Conservation (phyloP, 2,888 invertebrate genomes). For the Neoitamus cyanurus region DNA sequence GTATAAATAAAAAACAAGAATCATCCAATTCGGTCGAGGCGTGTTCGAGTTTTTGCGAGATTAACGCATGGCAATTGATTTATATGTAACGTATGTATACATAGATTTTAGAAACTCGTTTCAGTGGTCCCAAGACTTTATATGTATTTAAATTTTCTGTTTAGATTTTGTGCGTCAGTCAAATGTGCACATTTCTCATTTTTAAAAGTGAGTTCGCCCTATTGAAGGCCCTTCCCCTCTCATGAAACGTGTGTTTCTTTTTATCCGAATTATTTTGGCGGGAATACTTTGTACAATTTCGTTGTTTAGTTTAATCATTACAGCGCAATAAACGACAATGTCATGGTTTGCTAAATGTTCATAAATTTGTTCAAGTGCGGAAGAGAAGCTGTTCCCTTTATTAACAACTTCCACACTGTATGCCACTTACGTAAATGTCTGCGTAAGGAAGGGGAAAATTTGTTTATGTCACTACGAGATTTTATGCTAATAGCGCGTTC, state of each 20-base stretch:
- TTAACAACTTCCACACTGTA: not conserved
- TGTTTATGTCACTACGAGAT: not conserved
- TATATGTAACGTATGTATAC: no score
- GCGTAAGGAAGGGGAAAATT: not conserved
- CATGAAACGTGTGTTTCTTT: not conserved
- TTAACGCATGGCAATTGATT: no score
- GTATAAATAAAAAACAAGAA: no score
- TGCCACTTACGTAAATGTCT: not conserved
- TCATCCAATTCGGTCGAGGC: no score
- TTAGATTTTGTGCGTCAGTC: no score
- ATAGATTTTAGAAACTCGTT: no score
- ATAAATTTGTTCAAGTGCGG: not conserved
- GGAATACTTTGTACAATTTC: not conserved
- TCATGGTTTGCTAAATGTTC: not conserved
- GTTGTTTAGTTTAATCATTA: not conserved
- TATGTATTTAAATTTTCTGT: no score
- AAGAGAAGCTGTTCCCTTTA: not conserved
- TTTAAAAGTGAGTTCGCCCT: no score
- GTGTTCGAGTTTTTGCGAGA: no score
- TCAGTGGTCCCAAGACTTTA: no score
- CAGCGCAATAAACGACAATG: not conserved
- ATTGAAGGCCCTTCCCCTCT: not conserved
- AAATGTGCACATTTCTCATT: no score
- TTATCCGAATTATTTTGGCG: not conserved
- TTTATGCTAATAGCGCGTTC: not conserved